These are phyloP conservation scores for Propithecus deckenii DNA, from an alignment of 2,797 vertebrate genomes.

Conservation along the genomic window DNA sequence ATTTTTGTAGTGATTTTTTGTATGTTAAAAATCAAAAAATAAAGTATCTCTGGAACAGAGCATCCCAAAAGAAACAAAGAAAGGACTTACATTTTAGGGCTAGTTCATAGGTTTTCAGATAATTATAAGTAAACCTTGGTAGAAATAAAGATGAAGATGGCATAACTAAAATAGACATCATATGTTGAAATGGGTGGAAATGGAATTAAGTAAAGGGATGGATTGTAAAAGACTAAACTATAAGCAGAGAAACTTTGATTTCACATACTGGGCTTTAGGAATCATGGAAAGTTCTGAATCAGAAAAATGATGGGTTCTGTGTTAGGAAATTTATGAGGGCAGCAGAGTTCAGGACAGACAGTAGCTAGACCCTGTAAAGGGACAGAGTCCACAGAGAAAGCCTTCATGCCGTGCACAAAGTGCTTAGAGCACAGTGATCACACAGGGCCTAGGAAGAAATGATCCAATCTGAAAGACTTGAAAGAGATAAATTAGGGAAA, in stretches of 20 bases:
- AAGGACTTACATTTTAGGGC: background rate
- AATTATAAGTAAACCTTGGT: background rate
- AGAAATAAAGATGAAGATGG: background rate
- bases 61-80: background rate
- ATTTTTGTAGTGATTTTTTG: constrained; percentile 1
- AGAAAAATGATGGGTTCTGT: background rate
- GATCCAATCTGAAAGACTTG: background rate
- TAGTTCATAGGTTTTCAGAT: background rate
- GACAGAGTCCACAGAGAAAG: background rate
- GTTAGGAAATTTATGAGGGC: background rate
- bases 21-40: background rate
- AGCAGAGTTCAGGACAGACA: background rate
- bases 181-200: background rate
- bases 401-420: background rate
- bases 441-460: background rate
- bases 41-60: background rate
- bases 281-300: background rate
- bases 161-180: background rate
- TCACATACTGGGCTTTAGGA: background rate
- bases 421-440: background rate
- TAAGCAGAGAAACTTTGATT: background rate
- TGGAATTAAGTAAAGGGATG: background rate
- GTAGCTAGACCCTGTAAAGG: background rate
- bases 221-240: background rate
- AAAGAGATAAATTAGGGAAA: background rate